Conservation (phyloP, 2,113 vertebrate species). For the Cinclus mexicanus region DNA sequence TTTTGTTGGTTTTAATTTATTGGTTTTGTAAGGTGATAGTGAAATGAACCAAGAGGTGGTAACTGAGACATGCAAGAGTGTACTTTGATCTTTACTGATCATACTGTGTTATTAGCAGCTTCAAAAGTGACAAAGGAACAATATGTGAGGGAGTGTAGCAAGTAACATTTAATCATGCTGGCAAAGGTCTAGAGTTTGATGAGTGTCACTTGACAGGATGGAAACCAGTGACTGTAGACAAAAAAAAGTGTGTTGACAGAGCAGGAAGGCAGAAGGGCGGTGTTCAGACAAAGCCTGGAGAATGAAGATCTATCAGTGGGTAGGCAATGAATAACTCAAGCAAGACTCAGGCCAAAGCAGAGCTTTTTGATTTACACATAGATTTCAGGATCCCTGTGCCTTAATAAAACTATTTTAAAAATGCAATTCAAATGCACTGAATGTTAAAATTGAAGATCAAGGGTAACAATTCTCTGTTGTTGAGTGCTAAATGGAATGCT, state of each 20-base stretch:
- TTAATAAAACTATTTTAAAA: not conserved
- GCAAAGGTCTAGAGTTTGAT: not conserved
- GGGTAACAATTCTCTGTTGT: not conserved
- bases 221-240: not conserved
- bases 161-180: not conserved
- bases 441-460: not conserved
- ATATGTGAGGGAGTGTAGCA: not conserved
- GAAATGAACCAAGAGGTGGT: not conserved
- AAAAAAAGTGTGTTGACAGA: conserved; percentile 1
- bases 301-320: not conserved
- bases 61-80: not conserved
- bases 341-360: not conserved
- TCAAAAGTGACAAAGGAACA: not conserved
- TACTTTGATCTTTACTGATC: not conserved
- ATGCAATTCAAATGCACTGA: not conserved
- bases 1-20: not conserved
- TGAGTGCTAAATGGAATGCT: not conserved
- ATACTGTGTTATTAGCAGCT: not conserved
- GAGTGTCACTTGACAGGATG: not conserved
- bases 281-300: not conserved
- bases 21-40: not conserved
- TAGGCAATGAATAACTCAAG: not conserved
- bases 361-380: not conserved
- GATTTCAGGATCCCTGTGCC: not conserved
- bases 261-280: not conserved